These are phyloP conservation scores for Ovibos moschatus DNA, from an alignment of 2,113 vertebrate species.

Conservation along the genomic window DNA sequence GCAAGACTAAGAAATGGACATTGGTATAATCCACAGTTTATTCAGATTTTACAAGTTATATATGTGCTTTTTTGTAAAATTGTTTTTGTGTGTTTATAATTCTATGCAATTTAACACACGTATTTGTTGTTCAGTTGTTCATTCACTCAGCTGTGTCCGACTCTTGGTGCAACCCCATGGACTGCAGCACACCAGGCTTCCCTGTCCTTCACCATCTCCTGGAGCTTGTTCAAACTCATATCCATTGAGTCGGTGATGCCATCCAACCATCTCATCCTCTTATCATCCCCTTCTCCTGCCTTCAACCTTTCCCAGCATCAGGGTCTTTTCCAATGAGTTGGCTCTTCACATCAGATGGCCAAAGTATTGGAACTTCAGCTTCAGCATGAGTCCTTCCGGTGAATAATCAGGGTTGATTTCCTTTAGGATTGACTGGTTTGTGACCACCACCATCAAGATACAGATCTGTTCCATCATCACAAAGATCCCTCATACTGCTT, in stretches of 20 bases:
- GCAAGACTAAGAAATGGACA: background rate
- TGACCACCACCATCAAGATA: background rate
- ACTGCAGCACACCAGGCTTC: background rate
- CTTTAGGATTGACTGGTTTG: background rate
- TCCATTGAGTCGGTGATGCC: background rate
- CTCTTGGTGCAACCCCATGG: background rate
- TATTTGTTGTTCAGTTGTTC: background rate
- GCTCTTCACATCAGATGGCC: background rate
- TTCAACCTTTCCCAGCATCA: background rate
- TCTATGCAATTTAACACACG: background rate
- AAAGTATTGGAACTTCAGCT: background rate
- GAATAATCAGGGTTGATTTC: background rate
- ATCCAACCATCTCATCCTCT: background rate
- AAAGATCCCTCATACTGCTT: background rate
- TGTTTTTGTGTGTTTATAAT: background rate
- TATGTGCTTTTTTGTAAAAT: background rate
- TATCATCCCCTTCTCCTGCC: background rate
- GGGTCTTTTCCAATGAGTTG: background rate
- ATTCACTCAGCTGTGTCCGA: background rate
- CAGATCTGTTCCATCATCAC: background rate
- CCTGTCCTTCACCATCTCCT: background rate
- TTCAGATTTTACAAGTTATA: background rate
- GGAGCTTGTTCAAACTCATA: background rate
- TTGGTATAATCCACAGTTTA: background rate
- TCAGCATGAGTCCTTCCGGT: background rate